Evolutionary conservation across 1,140 invertebrate genomes (phyloP).

Genomic region (Pseudomyrmex pallidus): DNA sequence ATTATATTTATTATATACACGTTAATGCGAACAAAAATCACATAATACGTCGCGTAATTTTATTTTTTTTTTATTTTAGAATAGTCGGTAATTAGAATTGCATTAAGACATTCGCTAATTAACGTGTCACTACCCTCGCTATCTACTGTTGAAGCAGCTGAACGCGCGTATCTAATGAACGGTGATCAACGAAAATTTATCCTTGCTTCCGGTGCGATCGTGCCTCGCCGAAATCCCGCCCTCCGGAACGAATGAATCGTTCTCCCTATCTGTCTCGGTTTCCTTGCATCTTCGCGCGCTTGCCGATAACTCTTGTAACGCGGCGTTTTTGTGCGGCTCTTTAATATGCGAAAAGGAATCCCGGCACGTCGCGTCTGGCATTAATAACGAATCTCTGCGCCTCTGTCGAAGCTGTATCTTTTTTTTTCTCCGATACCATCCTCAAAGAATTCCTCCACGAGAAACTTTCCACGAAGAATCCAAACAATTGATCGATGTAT

Average conservation of each 20-base stretch:
- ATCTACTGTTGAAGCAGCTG: neutral
- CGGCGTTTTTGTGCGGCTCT: conserved; percentile 33
- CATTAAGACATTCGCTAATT: no score
- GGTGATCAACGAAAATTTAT: neutral
- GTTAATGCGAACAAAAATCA: neutral
- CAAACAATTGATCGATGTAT: no score
- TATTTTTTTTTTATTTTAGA: neutral
- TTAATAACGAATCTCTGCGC: conserved; percentile 50
- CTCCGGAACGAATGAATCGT: neutral
- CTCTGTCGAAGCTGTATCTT: neutral
- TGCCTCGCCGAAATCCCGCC: neutral
- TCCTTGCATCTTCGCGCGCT: neutral
- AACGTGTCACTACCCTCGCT: no score
- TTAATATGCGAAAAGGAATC: conserved; percentile 59
- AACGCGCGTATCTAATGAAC: neutral
- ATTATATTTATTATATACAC: neutral
- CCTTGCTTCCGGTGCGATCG: neutral
- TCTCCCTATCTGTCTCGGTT: neutral
- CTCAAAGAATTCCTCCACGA: neutral
- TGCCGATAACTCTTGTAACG: neutral
- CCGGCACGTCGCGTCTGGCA: conserved; percentile 10
- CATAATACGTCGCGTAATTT: no score
- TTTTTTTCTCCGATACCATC: neutral
- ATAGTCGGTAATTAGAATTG: neutral
- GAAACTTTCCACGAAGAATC: conserved; percentile 12